Percentiles rank a stretch among this genome's conserved stretches.
These are phyloP conservation scores for Drosophila fungiperda DNA, from an alignment of 2,888 invertebrate species.

Conservation along the genomic window DNA sequence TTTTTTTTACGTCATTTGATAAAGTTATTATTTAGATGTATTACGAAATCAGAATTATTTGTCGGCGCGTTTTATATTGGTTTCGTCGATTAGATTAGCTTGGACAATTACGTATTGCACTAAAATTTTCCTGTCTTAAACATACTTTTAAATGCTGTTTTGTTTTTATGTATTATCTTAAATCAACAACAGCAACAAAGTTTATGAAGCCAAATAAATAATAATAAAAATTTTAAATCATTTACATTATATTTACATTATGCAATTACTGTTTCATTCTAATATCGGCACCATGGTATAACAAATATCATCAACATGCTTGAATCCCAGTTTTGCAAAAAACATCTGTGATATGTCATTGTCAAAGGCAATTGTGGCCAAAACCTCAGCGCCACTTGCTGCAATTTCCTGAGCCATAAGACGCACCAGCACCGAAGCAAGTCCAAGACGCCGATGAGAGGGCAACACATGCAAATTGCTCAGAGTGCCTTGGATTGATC, in stretches of 20 bases:
- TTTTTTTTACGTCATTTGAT: not conserved
- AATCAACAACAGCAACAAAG: not conserved
- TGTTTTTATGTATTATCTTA: not conserved
- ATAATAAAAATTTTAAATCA: not conserved
- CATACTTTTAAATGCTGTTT: not conserved
- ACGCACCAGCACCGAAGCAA: conserved; percentile 31
- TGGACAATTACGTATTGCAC: not conserved
- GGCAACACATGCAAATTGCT: conserved; percentile 28
- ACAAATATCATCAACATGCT: conserved; percentile 13
- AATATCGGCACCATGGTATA: conserved; percentile 26
- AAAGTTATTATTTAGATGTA: not conserved
- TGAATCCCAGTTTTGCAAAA: conserved; percentile 31
- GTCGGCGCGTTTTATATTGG: not conserved
- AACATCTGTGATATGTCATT: conserved; percentile 26
- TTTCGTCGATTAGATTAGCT: not conserved
- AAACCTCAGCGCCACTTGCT: conserved; percentile 27
- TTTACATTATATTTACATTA: not conserved
- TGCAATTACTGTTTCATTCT: conserved; percentile 3
- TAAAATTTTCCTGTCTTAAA: not conserved
- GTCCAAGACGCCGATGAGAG: conserved; percentile 15
- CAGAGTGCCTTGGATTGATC: conserved; percentile 19
- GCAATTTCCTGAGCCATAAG: conserved; percentile 30
- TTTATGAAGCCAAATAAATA: not conserved
- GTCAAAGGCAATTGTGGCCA: conserved; percentile 27
- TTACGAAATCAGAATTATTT: not conserved